phyloP scores from a whole-genome alignment of 2,113 vertebrate species.

The Leptosomus discolor region DNA sequence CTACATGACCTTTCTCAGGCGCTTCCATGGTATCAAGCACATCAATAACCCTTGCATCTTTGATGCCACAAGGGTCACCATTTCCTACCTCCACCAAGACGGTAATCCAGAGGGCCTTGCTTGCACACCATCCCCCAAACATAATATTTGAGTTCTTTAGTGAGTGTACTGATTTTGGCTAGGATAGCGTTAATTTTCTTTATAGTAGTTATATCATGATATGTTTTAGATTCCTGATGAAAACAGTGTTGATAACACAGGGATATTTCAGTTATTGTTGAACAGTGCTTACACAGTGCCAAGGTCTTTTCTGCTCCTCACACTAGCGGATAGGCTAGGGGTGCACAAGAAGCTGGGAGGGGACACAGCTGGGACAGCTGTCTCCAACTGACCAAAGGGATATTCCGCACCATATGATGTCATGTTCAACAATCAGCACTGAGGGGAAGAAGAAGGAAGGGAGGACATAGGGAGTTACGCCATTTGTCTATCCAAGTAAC shows the following conservation, averaged over 20 bases:
- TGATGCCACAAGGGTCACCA: too few species aligned
- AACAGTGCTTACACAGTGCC: not conserved
- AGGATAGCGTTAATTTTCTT: not conserved
- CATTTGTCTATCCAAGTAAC: not conserved
- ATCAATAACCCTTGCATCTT: too few species aligned
- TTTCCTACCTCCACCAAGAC: too few species aligned
- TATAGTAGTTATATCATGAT: not conserved
- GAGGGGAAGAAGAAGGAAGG: not conserved
- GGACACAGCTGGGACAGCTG: not conserved
- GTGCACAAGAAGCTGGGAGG: not conserved
- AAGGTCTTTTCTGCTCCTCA: not conserved
- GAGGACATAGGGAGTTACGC: too few species aligned
- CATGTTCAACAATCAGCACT: not conserved
- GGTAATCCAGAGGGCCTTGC: too few species aligned
- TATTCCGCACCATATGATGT: not conserved
- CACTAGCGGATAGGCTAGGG: accelerated
- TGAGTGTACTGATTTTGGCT: not conserved
- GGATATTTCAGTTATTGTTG: not conserved
- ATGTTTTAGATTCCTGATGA: not conserved
- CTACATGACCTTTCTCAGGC: too few species aligned
- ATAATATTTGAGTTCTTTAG: not conserved
- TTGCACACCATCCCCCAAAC: too few species aligned
- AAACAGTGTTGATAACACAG: not conserved
- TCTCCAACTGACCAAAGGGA: not conserved
- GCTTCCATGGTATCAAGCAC: too few species aligned